Base-by-base conservation (phyloP, 2,113 vertebrate genomes). In the Labeo catla region DNA sequence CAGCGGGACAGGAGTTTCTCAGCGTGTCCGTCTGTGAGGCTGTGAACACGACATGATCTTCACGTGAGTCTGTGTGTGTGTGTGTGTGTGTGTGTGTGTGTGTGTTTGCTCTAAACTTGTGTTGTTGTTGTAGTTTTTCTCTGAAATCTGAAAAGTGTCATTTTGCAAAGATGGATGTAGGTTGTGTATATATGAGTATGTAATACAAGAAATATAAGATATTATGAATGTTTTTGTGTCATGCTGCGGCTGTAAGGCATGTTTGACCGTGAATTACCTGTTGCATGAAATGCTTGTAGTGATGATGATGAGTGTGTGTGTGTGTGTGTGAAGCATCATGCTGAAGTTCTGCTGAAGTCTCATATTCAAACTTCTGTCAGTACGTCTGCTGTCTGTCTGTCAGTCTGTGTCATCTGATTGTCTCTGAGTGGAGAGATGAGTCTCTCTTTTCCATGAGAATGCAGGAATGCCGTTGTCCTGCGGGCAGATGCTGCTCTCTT, bases 401-500 rank as follows among this genome's bases (percentile, higher is more conserved):
- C 39, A 39, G 39, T 39, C 39, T 39, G 39, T 39, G 28, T 28
- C 21, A 21, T 76, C 47, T 36, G 2, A 50, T 12, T 52, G 19
- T 52, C 81, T 68, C 16, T 59, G 19, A 11, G 63, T 28, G 7
- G 57, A 59, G 63, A 65, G 23, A 65, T n/a, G 21, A n/a, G 8
- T 1, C 68, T 66, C 11, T 52, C 34, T 74, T 66, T 83, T 21
- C 57, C 7, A 76, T 87, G 81, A 84, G 78, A 87, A 73, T 76
- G 54, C 72, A 87, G 85, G 84, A 88, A 90, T 89, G 66, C 63
- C 83, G 72, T 85, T 84, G 63, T 80, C 82, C 82, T 84, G 21
- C 84, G 83, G 86, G 88, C 76, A 77, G 81, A 77, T 87, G 89
- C 70, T 85, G 84, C 76, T 88, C 81, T 80, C 87, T 90, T 63